Percentiles rank a stretch among this genome's conserved stretches.
Conservation (phyloP, 1,140 invertebrate species). For the Sitodiplosis mosellana region DNA sequence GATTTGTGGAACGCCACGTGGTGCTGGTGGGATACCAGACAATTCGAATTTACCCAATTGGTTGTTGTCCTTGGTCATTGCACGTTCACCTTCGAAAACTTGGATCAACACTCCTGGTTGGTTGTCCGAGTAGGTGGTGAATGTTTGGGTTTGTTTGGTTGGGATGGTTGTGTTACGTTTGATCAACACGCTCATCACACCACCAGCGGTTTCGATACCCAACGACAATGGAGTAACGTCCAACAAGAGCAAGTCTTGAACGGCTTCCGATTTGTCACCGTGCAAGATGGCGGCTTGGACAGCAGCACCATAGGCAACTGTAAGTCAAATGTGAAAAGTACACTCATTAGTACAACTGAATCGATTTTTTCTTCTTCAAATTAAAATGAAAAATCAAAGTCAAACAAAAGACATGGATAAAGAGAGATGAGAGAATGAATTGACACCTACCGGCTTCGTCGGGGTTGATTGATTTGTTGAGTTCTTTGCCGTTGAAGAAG, state of each 20-base stretch:
- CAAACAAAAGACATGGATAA: too few relatives aligned
- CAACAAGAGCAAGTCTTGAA: conserved; percentile 75
- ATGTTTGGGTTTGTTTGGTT: conserved; percentile 99
- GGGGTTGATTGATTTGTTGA: conserved; percentile 85
- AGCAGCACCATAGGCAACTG: conserved; percentile 91
- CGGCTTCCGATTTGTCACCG: conserved; percentile 82
- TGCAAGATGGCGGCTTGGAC: conserved; percentile 90
- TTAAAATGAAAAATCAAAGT: too few relatives aligned
- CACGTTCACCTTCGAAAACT: conserved; percentile 92
- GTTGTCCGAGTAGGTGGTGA: conserved; percentile 98
- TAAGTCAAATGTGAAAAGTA: too few relatives aligned
- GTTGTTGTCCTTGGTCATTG: conserved; percentile 99
- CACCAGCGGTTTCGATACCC: conserved; percentile 98
- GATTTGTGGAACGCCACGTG: conserved; percentile 95
- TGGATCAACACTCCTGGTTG: conserved; percentile 98
- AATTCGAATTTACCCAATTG: conserved; percentile 94
- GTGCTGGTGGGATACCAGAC: conserved; percentile 94
- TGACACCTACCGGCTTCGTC: conserved; percentile 55
- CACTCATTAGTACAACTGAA: too few relatives aligned
- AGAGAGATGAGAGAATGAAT: too few relatives aligned
- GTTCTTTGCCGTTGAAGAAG: conserved; percentile 96
- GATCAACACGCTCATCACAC: conserved; percentile 99
- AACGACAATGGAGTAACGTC: conserved; percentile 97
- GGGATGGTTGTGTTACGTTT: conserved; percentile 96
- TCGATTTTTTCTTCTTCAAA: too few relatives aligned